phyloP scores from a whole-genome alignment of 2,113 vertebrate genomes.

The Amphiprion ocellaris region DNA sequence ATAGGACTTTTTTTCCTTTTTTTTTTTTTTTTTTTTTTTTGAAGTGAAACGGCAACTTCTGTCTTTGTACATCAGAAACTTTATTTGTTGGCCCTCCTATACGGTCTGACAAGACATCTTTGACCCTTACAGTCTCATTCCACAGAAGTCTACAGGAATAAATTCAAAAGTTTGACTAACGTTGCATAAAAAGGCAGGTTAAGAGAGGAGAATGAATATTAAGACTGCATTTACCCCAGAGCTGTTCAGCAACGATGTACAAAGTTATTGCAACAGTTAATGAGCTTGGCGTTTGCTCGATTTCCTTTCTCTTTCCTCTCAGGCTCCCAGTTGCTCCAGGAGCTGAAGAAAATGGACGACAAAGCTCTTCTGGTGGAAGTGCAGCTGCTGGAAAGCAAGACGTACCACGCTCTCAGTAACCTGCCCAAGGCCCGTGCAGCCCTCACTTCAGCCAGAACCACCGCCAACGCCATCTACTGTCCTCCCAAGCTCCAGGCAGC shows the following conservation, averaged over 20 bases:
- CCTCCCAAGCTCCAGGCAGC: slow-evolving; percentile 98
- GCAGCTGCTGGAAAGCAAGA: slow-evolving; percentile 98
- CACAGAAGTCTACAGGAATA: neutral
- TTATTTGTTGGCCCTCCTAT: no score
- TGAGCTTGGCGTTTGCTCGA: neutral
- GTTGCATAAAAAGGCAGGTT: neutral
- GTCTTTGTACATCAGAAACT: neutral
- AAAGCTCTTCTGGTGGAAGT: slow-evolving; percentile 99
- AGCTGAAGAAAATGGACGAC: slow-evolving; percentile 99
- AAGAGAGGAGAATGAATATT: neutral
- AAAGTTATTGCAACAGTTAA: neutral
- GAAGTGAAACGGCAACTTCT: neutral
- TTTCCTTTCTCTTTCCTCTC: neutral
- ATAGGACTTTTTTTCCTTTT: neutral
- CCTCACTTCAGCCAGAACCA: slow-evolving; percentile 97
- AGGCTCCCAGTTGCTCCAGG: slow-evolving; percentile 95
- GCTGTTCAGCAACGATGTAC: neutral
- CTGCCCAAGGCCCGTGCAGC: slow-evolving; percentile 98
- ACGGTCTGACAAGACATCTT: no score
- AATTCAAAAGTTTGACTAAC: neutral
- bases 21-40: neutral
- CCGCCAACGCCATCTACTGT: slow-evolving; percentile 98
- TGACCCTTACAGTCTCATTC: neutral
- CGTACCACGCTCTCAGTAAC: slow-evolving; percentile 98
- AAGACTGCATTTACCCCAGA: no score